Percentiles rank a stretch among this genome's conserved stretches.
phyloP scores from a whole-genome alignment of 2,797 vertebrate genomes.

The Galagoides demidoff region DNA sequence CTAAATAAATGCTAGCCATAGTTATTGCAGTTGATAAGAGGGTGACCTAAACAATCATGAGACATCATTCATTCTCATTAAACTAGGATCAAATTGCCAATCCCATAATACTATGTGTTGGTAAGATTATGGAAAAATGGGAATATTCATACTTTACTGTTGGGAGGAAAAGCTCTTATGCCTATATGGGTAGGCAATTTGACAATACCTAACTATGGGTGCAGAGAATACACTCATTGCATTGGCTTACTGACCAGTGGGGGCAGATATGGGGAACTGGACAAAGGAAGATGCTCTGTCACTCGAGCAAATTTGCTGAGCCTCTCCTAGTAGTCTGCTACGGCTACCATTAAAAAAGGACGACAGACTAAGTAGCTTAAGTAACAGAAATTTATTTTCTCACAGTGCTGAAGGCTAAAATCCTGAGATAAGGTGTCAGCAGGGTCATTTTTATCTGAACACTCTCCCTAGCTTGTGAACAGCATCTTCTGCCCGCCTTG shows the following conservation, averaged over 20 bases:
- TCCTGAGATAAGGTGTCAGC: background rate
- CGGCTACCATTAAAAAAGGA: background rate
- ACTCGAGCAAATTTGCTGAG: background rate
- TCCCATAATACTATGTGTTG: background rate
- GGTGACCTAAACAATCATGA: background rate
- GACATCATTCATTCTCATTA: background rate
- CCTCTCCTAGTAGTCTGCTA: background rate
- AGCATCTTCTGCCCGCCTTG: background rate
- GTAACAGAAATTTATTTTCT: background rate
- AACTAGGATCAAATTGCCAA: slow-evolving; percentile 18
- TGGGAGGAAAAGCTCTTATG: background rate
- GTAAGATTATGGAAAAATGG: background rate
- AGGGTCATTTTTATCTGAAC: background rate
- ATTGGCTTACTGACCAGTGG: background rate
- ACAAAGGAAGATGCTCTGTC: background rate
- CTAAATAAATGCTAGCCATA: background rate
- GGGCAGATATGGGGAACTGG: background rate
- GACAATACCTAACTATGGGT: background rate
- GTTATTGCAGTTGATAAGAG: background rate
- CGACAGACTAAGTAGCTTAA: background rate
- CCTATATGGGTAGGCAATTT: background rate
- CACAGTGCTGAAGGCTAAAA: background rate
- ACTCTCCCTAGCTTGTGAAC: background rate
- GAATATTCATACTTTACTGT: background rate
- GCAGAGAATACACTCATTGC: background rate